Evolutionary conservation across 92 coral and sea anemone genomes (phyloP).

Genomic region (Palythoa grandiflora): DNA sequence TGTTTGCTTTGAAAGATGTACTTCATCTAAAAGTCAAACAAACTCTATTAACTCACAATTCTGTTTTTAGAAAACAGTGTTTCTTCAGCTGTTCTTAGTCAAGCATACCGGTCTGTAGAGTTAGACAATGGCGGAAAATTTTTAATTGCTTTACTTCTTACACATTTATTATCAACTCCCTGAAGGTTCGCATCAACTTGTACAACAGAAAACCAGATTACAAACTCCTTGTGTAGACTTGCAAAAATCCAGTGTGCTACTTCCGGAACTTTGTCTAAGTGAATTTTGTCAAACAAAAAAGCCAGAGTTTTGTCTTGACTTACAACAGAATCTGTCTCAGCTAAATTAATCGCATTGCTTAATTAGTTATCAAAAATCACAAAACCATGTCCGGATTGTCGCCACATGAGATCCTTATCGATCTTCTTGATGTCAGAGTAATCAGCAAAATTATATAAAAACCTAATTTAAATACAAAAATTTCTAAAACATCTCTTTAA

Average conservation of each 20-base stretch:
- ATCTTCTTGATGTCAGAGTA: no score
- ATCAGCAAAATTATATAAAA: no score
- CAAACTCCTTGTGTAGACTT: not conserved
- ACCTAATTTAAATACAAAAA: no score
- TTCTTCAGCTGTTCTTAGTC: not conserved
- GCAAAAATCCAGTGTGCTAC: not conserved
- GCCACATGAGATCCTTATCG: no score
- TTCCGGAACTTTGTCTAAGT: no score
- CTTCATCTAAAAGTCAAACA: constrained; percentile 19
- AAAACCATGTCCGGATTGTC: no score
- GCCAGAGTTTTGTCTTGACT: no score
- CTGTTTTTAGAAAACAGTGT: not conserved
- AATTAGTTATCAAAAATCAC: no score
- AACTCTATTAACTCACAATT: not conserved
- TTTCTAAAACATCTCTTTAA: no score
- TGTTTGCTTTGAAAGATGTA: constrained; percentile 25
- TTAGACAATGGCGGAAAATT: not conserved
- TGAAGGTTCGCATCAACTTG: not conserved
- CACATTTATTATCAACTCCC: not conserved
- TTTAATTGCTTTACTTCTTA: not conserved
- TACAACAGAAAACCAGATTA: not conserved
- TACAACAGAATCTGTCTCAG: no score
- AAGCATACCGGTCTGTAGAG: not conserved
- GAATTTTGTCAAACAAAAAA: no score
- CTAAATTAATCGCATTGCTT: no score